A percentile compares a stretch with the other conserved stretches of the same genome.
phyloP scores from a whole-genome alignment of 64 coral and sea anemone genomes.

The Anthopleura sola region DNA sequence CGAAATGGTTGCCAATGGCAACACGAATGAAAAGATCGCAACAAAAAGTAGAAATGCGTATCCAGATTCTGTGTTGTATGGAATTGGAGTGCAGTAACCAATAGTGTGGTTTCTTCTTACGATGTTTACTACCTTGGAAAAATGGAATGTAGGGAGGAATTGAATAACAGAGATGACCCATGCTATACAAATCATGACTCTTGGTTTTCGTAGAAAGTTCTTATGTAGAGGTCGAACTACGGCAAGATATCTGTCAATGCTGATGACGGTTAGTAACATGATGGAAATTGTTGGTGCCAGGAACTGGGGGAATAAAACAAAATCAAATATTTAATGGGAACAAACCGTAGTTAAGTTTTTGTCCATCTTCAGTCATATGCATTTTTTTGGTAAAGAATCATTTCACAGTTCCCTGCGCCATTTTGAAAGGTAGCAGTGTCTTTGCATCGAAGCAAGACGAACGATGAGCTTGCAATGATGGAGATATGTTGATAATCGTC shows the following conservation, averaged over 20 bases:
- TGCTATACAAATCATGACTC: conserved; percentile 43
- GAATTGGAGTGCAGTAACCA: conserved; percentile 74
- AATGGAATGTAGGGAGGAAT: conserved; percentile 69
- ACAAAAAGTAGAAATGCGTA: conserved; percentile 63
- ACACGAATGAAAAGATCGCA: conserved; percentile 42
- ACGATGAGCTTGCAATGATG: too few species aligned
- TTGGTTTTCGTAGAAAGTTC: conserved; percentile 46
- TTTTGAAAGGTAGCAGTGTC: too few species aligned
- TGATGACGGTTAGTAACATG: conserved; percentile 68
- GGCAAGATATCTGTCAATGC: conserved; percentile 79
- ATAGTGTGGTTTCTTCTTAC: conserved; percentile 20
- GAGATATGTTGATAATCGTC: too few species aligned
- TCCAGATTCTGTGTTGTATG: conserved; percentile 42
- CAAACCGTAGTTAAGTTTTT: background rate
- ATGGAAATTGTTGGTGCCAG: conserved; percentile 80
- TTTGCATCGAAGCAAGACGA: too few species aligned
- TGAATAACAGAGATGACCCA: conserved; percentile 56
- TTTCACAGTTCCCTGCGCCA: too few species aligned
- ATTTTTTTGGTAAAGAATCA: background rate
- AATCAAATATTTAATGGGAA: background rate
- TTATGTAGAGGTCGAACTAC: conserved; percentile 63
- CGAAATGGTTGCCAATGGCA: conserved; percentile 61
- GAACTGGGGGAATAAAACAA: background rate
- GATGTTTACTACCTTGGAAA: conserved; percentile 44
- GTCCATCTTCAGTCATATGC: background rate